Percentiles rank a stretch among this genome's conserved stretches.
Conservation (phyloP, 2,797 vertebrate genomes). For the Notolepis coatsorum region DNA sequence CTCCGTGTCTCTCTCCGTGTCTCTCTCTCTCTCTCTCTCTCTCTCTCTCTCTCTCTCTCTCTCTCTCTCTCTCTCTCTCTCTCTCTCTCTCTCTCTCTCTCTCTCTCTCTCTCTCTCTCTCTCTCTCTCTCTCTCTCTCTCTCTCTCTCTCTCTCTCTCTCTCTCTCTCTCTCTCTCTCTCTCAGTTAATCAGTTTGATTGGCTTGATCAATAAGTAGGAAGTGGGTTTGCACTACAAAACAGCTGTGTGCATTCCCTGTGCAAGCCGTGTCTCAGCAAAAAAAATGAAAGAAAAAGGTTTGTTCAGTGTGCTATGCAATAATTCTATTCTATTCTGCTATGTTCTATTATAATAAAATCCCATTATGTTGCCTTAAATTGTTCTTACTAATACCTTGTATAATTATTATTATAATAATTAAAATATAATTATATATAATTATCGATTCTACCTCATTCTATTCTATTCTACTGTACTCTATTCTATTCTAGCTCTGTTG, state of each 20-base stretch:
- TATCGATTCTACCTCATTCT: too few species aligned
- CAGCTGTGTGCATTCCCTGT: slow-evolving; percentile 12
- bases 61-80: not conserved
- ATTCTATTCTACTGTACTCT: too few species aligned
- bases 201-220: slow-evolving; percentile 55
- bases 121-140: slow-evolving; percentile 38
- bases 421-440: too few species aligned
- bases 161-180: not conserved
- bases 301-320: too few species aligned
- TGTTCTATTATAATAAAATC: too few species aligned
- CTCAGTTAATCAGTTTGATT: slow-evolving; percentile 63
- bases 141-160: not conserved
- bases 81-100: slow-evolving; percentile 17
- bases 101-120: slow-evolving; percentile 35
- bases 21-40: slow-evolving; percentile 48
- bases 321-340: too few species aligned
- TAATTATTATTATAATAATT: too few species aligned
- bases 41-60: slow-evolving; percentile 7
- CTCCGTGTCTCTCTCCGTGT: slow-evolving; percentile 20
- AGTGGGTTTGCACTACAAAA: slow-evolving; percentile 39
- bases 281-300: too few species aligned
- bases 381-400: too few species aligned
- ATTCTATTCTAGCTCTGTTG: too few species aligned
- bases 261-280: slow-evolving; percentile 41
- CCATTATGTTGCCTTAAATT: too few species aligned